phyloP scores from a whole-genome alignment of 1,140 invertebrate genomes.

The Diorhabda sublineata region DNA sequence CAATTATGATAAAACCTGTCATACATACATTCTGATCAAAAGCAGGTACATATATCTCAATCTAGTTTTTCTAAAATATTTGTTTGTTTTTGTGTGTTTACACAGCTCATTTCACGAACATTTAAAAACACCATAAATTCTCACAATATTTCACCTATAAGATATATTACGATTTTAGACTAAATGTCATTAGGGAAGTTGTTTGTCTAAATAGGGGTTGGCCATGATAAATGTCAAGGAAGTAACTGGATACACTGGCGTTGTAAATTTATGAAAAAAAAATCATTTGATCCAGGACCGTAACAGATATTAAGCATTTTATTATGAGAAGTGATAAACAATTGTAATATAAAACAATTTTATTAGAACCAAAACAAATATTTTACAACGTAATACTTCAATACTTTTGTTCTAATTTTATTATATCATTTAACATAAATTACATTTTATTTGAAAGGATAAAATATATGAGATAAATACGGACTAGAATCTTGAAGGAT shows the following conservation, averaged over 20 bases:
- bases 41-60: not conserved
- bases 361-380: no score
- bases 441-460: no score
- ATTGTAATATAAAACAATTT: no score
- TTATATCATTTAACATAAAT: not conserved
- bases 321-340: no score
- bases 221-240: slow-evolving; percentile 23
- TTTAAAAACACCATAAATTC: slow-evolving; percentile 15
- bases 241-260: slow-evolving; percentile 17
- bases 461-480: no score
- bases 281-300: not conserved
- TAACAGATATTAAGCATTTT: not conserved
- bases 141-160: slow-evolving; percentile 15
- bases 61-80: not conserved
- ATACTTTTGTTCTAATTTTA: not conserved
- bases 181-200: slow-evolving; percentile 25
- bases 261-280: slow-evolving; percentile 9
- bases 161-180: slow-evolving; percentile 13
- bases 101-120: slow-evolving; percentile 4
- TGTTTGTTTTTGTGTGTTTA: slow-evolving; percentile 2
- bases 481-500: no score
- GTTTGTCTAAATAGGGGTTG: slow-evolving; percentile 25
- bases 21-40: not conserved
- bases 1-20: no score
- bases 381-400: not conserved